phyloP scores from a whole-genome alignment of 2,888 invertebrate genomes.

The Stenchaetothrips biformis region DNA sequence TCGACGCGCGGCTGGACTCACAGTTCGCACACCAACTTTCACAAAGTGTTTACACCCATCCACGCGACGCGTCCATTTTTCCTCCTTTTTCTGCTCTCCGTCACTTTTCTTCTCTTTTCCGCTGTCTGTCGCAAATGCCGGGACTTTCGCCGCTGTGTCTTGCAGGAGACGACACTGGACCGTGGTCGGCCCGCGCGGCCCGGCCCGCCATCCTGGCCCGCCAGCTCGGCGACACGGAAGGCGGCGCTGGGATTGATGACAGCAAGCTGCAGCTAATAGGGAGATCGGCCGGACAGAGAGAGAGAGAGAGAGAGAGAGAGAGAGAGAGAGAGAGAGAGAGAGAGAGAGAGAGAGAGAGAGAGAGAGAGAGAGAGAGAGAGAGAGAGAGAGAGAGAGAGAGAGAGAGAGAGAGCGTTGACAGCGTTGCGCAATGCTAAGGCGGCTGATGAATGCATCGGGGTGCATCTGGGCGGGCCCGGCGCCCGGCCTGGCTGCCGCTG shows the following conservation, averaged over 20 bases:
- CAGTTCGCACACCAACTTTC: background rate
- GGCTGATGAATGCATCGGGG: background rate
- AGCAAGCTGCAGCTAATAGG: background rate
- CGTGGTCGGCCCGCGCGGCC: no score
- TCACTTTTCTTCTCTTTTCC: background rate
- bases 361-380: conserved; percentile 22
- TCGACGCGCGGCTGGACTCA: background rate
- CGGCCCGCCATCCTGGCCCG: no score
- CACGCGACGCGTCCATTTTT: background rate
- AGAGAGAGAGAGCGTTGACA: conserved; percentile 11
- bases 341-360: conserved; percentile 25
- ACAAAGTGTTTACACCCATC: background rate
- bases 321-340: conserved; percentile 25
- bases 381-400: conserved; percentile 11
- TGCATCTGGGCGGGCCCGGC: background rate
- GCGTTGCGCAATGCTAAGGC: background rate
- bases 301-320: background rate
- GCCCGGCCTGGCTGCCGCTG: no score
- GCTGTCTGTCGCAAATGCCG: background rate
- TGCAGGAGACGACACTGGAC: background rate
- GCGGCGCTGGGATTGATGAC: background rate
- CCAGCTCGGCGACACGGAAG: no score
- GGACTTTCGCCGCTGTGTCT: background rate
- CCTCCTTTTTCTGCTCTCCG: background rate
- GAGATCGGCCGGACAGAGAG: background rate